Evolutionary conservation across 2,888 invertebrate genomes (phyloP).

Genomic region (Epistrophe eligans): DNA sequence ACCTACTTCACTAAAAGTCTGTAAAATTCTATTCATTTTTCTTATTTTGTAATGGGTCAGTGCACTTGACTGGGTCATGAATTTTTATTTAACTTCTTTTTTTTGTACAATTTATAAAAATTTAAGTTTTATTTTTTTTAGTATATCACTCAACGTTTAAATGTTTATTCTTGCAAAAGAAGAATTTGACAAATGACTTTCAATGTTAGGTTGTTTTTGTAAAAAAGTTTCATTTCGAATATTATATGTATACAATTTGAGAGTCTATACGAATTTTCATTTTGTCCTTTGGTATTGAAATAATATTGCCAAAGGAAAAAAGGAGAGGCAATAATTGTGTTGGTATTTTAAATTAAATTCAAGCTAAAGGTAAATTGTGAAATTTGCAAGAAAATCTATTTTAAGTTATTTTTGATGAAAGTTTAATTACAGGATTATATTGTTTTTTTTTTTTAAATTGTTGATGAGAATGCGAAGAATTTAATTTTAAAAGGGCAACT

Average conservation of each 20-base stretch:
- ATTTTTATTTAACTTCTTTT: slow-evolving; percentile 30
- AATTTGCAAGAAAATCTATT: neutral
- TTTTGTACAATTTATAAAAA: slow-evolving; percentile 41
- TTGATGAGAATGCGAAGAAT: neutral
- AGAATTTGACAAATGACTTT: slow-evolving; percentile 51
- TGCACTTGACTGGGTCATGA: slow-evolving; percentile 69
- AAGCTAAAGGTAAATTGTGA: neutral
- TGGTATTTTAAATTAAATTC: neutral
- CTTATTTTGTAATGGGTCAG: slow-evolving; percentile 60
- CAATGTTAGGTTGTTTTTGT: slow-evolving; percentile 32
- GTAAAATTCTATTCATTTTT: slow-evolving; percentile 5
- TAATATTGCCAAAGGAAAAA: slow-evolving; percentile 15
- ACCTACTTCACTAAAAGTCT: neutral
- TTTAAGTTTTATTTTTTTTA: slow-evolving; percentile 33
- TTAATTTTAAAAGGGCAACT: neutral
- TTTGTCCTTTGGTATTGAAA: neutral
- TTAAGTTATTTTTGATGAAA: neutral
- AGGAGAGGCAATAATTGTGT: slow-evolving; percentile 5
- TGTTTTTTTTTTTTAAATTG: neutral
- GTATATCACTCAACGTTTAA: slow-evolving; percentile 23
- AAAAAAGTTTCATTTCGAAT: slow-evolving; percentile 32
- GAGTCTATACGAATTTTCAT: slow-evolving; percentile 58
- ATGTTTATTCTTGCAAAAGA: slow-evolving; percentile 38
- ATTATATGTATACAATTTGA: slow-evolving; percentile 56
- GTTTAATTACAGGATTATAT: slow-evolving; percentile 10